These are phyloP conservation scores for Hypena proboscidalis DNA, from an alignment of 2,888 invertebrate genomes.

Conservation along the genomic window DNA sequence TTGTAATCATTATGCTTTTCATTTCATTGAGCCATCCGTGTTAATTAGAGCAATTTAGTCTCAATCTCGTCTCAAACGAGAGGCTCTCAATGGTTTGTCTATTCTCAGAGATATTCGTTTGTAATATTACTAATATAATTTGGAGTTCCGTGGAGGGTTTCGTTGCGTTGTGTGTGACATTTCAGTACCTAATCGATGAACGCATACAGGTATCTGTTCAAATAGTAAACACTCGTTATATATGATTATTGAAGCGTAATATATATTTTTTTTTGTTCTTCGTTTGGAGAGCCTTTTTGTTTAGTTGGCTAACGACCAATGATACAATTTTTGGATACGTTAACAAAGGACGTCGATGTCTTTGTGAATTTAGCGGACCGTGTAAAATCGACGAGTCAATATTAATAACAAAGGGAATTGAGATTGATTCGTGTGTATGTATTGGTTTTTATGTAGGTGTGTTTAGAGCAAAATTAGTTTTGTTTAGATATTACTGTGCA, in stretches of 20 bases:
- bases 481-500: no score
- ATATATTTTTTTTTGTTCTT: slow-evolving; percentile 39
- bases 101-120: slow-evolving; percentile 17
- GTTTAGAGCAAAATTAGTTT: no score
- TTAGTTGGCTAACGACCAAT: slow-evolving; percentile 34
- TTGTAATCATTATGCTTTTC: slow-evolving; percentile 32
- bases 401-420: slow-evolving; percentile 6
- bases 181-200: slow-evolving; percentile 21
- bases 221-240: slow-evolving; percentile 50
- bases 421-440: slow-evolving; percentile 6
- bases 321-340: slow-evolving; percentile 27
- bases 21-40: slow-evolving; percentile 32
- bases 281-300: slow-evolving; percentile 25
- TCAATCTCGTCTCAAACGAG: slow-evolving; percentile 32
- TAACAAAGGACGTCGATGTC: slow-evolving; percentile 16
- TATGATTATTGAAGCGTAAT: slow-evolving; percentile 50
- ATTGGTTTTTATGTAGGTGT: no score
- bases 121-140: slow-evolving; percentile 33
- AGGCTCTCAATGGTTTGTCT: slow-evolving; percentile 31
- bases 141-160: slow-evolving; percentile 24
- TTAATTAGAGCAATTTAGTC: slow-evolving; percentile 38
- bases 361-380: slow-evolving; percentile 16
- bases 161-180: slow-evolving; percentile 27
- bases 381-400: slow-evolving; percentile 15
- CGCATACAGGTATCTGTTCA: slow-evolving; percentile 30